A percentile compares a stretch with the other conserved stretches of the same genome.
phyloP scores from a whole-genome alignment of 2,797 vertebrate species.

The Sebastes elongatus region DNA sequence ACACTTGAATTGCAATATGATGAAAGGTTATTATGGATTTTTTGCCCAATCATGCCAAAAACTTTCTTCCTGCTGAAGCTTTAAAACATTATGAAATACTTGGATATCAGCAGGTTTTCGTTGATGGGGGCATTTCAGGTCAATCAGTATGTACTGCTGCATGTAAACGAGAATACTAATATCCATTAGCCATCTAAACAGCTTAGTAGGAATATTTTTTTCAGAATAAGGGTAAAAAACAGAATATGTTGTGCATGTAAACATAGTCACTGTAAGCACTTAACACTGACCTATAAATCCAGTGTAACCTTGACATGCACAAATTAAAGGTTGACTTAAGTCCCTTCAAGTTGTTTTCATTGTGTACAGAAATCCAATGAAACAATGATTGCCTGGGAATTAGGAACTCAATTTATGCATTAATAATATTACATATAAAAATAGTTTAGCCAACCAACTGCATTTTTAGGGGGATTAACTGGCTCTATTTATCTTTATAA shows the following conservation, averaged over 20 bases:
- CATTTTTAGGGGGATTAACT: background rate
- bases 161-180: background rate
- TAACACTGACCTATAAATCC: background rate
- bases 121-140: no score
- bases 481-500: background rate
- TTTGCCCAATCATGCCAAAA: no score
- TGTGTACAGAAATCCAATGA: background rate
- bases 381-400: background rate
- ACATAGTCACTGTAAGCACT: background rate
- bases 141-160: no score
- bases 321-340: background rate
- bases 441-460: background rate
- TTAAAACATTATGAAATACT: no score
- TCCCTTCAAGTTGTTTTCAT: no score
- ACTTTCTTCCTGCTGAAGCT: no score
- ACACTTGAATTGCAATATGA: no score
- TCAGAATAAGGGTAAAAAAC: background rate
- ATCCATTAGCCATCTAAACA: background rate
- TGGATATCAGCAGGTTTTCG: no score
- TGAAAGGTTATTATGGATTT: no score
- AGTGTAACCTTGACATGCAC: background rate
- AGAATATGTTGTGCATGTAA: background rate
- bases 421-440: no score
- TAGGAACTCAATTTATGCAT: background rate
- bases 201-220: background rate